These are phyloP conservation scores for Salvelinus alpinus DNA, from an alignment of 2,113 vertebrate genomes.

Conservation along the genomic window DNA sequence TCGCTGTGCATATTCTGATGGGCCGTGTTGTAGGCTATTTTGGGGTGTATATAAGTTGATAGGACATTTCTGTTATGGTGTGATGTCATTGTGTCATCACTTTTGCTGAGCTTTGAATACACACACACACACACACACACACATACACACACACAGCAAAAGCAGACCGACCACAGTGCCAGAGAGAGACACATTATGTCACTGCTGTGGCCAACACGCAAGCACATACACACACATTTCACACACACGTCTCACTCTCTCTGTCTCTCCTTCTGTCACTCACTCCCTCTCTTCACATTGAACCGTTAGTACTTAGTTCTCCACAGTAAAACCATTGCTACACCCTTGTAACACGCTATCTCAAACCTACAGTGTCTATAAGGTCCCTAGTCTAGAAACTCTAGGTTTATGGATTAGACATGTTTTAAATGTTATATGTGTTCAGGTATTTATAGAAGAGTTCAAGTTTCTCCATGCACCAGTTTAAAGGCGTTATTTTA, in stretches of 20 bases:
- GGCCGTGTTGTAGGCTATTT: neutral
- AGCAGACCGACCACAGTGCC: too few species aligned
- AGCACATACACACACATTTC: neutral
- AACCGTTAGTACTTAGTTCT: too few species aligned
- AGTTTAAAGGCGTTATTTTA: neutral
- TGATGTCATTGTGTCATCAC: too few species aligned
- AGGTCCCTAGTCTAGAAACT: neutral
- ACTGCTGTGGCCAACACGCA: neutral
- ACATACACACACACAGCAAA: neutral
- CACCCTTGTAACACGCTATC: neutral
- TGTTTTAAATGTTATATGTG: neutral
- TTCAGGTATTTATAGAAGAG: constrained; percentile 17
- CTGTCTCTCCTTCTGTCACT: neutral
- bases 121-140: neutral
- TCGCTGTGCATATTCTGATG: neutral
- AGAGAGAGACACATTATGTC: too few species aligned
- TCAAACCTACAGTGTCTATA: neutral
- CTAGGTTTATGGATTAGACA: too few species aligned
- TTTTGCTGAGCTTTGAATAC: neutral
- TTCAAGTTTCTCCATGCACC: neutral
- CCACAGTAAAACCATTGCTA: neutral
- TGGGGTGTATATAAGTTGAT: neutral
- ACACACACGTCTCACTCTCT: constrained; percentile 70
- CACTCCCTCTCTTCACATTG: too few species aligned
- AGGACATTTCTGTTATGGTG: neutral